Percentiles rank a stretch among this genome's conserved stretches.
These are phyloP conservation scores for Propithecus deckenii DNA, from an alignment of 2,797 vertebrate genomes.

Conservation along the genomic window DNA sequence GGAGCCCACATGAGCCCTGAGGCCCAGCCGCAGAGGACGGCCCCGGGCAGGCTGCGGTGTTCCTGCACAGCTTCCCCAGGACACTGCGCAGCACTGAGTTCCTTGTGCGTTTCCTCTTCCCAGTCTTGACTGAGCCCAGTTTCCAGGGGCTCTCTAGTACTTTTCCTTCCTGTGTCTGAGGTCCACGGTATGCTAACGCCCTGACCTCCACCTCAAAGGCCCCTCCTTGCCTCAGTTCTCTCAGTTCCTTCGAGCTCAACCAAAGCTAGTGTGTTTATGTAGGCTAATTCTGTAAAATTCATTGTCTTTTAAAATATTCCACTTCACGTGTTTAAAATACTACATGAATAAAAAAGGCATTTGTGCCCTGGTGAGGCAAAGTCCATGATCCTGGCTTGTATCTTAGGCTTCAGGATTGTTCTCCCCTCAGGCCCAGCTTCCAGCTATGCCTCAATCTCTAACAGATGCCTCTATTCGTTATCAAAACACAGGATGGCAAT, in stretches of 20 bases:
- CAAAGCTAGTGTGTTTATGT: neutral
- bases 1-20: accelerated
- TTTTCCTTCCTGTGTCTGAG: neutral
- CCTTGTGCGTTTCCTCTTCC: neutral
- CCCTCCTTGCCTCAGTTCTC: neutral
- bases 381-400: neutral
- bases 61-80: neutral
- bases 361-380: neutral
- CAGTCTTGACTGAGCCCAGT: neutral
- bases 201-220: neutral
- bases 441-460: neutral
- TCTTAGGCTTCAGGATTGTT: neutral
- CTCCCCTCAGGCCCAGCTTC: neutral
- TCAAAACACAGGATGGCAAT: neutral
- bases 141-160: neutral
- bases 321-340: neutral
- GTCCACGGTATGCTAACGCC: neutral
- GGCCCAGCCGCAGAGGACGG: neutral
- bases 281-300: neutral
- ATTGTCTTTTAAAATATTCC: neutral
- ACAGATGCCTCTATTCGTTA: neutral
- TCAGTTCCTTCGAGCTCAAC: neutral
- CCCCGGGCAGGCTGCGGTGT: neutral
- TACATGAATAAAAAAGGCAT: neutral
- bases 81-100: neutral